Evolutionary conservation across 1,140 invertebrate genomes (phyloP), one percentile per base, ranked within the genome.

Genomic region (Sminthurinus signatus): DNA sequence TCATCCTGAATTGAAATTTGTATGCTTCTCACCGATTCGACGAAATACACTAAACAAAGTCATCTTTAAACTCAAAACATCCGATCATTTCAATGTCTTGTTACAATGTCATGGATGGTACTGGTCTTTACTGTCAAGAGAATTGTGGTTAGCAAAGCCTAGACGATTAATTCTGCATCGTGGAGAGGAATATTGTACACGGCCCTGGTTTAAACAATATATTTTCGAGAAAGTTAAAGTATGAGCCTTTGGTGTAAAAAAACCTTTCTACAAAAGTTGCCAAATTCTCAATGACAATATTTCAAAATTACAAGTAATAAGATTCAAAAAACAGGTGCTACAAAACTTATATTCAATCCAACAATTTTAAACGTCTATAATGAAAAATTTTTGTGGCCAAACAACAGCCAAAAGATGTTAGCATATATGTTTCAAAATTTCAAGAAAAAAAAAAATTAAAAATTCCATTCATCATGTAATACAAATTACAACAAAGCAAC

Each of bases 141-240:
- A 56, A 55, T 29, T 54, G 4, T 23, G 51, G 51, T 10, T 32
- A 1, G 15, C n/a, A 0, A 27, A 62, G 21, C 42, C 28, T 21
- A 44, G 25, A 19, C 19, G 50, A 27, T 5, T 62, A n/a, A 62
- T 62, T 46, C 42, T 62, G 29, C 51, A 62, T 42, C 51, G 52
- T 43, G 52, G 52, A 25, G 42, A 29, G 28, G 48, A 62, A 48
- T 21, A 46, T 27, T 55, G 52, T 29, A 46, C 51, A 27, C 23
- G 15, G 17, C 31, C 42, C 10, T 62, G 61, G 61, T 62, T 62
- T 48, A 39, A 36, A 31, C 39, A 51, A 8, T 62, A 56, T 25
- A 23, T 55, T 29, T 62, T 39, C 31, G 61, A 62, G 17, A 12
- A 29, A 55, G 32, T 46, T n/a, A 42, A 58, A 36, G 27, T 56